phyloP scores from a whole-genome alignment of 2,113 vertebrate species.

The Prietella phreatophila region DNA sequence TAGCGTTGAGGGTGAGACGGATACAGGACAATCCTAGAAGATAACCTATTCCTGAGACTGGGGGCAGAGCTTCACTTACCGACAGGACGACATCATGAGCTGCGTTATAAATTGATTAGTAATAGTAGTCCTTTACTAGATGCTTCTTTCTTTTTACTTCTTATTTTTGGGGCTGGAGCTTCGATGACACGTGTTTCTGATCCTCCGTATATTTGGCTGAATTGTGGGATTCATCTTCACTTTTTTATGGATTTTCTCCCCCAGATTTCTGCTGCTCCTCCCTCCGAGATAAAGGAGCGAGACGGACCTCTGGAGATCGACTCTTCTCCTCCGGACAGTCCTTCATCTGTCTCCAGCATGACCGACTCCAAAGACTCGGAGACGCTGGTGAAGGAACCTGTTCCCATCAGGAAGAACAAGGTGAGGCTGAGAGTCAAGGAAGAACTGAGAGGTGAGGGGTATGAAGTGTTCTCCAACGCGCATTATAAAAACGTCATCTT shows the following conservation, averaged over 20 bases:
- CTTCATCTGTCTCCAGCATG: constrained; percentile 76
- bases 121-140: too few species aligned
- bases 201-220: not conserved
- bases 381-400: constrained; percentile 57
- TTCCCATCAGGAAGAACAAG: constrained; percentile 41
- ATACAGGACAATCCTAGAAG: not conserved
- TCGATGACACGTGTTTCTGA: not conserved
- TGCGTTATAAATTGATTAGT: too few species aligned
- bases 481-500: too few species aligned
- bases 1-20: not conserved
- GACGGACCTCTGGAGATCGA: constrained; percentile 89
- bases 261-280: constrained; percentile 67
- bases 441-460: not conserved
- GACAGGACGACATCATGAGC: not conserved
- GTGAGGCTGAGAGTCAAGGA: constrained; percentile 10
- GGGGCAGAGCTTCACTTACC: not conserved
- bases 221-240: not conserved
- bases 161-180: not conserved
- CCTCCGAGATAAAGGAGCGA: constrained; percentile 84
- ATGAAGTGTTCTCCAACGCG: not conserved
- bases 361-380: constrained; percentile 68
- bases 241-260: not conserved
- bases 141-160: too few species aligned
- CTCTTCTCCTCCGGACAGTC: constrained; percentile 86
- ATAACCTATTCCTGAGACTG: not conserved